Conservation (phyloP, 2,797 vertebrate genomes). For the Neosalanx taihuensis region DNA sequence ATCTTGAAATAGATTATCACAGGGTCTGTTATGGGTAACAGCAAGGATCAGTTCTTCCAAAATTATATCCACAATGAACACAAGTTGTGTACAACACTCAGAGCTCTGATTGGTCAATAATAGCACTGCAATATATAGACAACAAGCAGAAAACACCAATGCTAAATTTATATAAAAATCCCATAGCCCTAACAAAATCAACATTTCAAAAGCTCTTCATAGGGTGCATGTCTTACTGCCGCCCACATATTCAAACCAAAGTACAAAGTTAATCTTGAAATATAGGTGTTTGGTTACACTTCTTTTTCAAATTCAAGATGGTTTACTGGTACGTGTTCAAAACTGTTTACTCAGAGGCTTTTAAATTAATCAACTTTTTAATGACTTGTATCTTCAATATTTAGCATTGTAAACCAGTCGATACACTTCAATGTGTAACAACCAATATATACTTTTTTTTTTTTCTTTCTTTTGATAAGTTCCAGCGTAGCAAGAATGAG, state of each 20-base stretch:
- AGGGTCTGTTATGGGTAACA: not conserved
- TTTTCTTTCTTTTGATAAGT: too few relatives aligned
- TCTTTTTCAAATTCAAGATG: not conserved
- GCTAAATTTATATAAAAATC: constrained; percentile 13
- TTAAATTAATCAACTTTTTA: not conserved
- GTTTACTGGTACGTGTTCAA: not conserved
- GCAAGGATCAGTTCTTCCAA: not conserved
- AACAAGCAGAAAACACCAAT: constrained; percentile 45
- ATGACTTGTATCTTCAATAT: constrained; percentile 3
- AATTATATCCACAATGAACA: constrained; percentile 13
- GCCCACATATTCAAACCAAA: constrained; percentile 10
- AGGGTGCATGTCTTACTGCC: not conserved
- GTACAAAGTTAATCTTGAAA: constrained; percentile 13
- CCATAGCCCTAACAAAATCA: constrained; percentile 18
- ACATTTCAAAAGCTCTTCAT: constrained; percentile 13
- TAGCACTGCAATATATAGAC: constrained; percentile 47
- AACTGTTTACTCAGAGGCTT: not conserved
- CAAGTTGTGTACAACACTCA: constrained; percentile 2
- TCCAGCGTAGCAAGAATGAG: not conserved
- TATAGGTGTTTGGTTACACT: not conserved
- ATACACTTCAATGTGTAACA: not conserved
- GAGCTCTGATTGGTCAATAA: constrained; percentile 15
- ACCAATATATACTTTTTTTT: not conserved
- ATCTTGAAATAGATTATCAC: not conserved
- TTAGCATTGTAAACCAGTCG: not conserved